Base-by-base conservation (phyloP, 2,113 vertebrate species). In the Carassius auratus region DNA sequence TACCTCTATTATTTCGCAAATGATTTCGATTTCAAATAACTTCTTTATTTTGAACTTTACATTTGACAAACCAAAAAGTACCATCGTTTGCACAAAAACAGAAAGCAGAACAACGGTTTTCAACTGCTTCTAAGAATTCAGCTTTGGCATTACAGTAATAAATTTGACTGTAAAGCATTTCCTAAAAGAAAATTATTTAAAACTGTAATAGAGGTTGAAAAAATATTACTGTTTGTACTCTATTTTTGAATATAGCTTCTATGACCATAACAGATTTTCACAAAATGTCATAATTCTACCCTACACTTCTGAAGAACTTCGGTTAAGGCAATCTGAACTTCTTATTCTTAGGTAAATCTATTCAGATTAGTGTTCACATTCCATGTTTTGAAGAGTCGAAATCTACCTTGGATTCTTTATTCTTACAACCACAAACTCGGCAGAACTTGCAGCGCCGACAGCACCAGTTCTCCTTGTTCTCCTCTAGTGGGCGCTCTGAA, bases 371-470 rank as follows among this genome's bases (percentile, higher is more conserved):
- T 14, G 64, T 68, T 23, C 73, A 33, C 9, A 6, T 9, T 45
- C 9, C 45, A 48, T 8, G 42, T 59, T 71, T 38, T 4, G 23
- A 15, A 52, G 74, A 0, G 0, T 48, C 5, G 14, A 9, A 69
- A 77, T 50, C 21, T 81, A 96, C 97, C 96, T 97, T 97, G 77
- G 95, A 94, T 48, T 91, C 93, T 48, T 95, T 96, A 91, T 94
- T 96, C 91, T 95, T 97, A 62, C 94, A 94, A 8, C 96, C 97
- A 45, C 97, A 98, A 30, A 97, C 96, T 0, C 96, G 95, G 84
- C 97, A 98, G 90, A 97, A 97, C 80, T 96, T 97, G 95, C 97
- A 98, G 84, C 95, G 95, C 7, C 96, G 95, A 86, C 97, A 98
- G 91, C 97, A 98, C 97, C 97, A 98, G 91, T 95, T 96, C 71